These are phyloP conservation scores for Colossoma macropomum DNA, from an alignment of 2,113 vertebrate genomes.

Conservation along the genomic window DNA sequence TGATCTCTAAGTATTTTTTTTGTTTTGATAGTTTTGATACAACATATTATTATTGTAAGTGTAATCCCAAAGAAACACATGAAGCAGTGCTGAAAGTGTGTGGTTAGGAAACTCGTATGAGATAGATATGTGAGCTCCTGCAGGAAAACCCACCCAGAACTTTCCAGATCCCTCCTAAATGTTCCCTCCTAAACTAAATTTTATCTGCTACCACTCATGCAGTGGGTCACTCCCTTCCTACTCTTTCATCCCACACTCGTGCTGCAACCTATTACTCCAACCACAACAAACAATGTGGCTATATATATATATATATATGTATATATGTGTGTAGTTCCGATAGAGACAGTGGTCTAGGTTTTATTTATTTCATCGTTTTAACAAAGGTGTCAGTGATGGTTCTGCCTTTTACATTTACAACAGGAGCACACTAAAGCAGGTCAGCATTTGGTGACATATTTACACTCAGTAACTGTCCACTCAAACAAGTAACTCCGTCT, in stretches of 20 bases:
- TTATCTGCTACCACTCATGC: conserved; percentile 30
- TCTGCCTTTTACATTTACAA: no score
- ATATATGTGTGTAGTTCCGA: no score
- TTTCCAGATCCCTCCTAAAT: conserved; percentile 43
- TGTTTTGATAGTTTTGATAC: no score
- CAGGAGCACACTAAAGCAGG: not conserved
- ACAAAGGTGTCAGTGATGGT: no score
- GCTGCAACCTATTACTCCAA: not conserved
- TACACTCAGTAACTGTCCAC: no score
- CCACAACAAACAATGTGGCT: not conserved
- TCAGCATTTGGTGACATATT: not conserved
- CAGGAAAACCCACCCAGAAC: conserved; percentile 51
- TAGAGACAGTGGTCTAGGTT: no score
- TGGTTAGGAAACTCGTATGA: conserved; percentile 9
- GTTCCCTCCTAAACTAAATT: conserved; percentile 9
- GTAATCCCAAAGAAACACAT: not conserved
- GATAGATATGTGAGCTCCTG: conserved; percentile 8
- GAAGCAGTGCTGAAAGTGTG: not conserved
- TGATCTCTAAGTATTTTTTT: no score
- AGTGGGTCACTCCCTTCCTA: conserved; percentile 39
- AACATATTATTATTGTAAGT: not conserved
- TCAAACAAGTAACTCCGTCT: no score
- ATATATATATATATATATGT: no score
- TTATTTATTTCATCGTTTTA: no score
- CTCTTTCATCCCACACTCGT: conserved; percentile 22